Conservation (phyloP, 2,888 invertebrate genomes). For the Tipula unca region DNA sequence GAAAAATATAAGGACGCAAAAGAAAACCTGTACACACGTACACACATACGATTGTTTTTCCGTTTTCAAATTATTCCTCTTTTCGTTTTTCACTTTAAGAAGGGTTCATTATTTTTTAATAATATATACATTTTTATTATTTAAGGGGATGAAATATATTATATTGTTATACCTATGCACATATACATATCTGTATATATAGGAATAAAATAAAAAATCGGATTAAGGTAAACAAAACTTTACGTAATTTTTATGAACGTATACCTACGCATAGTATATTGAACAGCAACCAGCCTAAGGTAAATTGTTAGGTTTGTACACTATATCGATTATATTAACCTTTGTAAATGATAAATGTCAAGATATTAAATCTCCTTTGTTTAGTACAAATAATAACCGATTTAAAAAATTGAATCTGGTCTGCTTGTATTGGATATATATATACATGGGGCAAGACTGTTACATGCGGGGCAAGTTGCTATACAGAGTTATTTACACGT, state of each 20-base stretch:
- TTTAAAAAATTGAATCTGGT: background rate
- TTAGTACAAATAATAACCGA: background rate
- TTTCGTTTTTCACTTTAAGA: background rate
- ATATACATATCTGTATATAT: too few species aligned
- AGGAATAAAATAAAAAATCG: background rate
- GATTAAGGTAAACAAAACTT: background rate
- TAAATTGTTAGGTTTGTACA: background rate
- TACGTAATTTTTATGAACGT: background rate
- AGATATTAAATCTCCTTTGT: background rate
- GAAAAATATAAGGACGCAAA: background rate
- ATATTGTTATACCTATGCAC: background rate
- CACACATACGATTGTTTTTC: background rate
- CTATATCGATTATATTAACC: background rate
- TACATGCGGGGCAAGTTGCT: too few species aligned
- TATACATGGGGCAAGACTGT: too few species aligned
- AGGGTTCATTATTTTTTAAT: slow-evolving; percentile 14
- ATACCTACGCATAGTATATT: background rate
- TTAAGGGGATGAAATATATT: background rate
- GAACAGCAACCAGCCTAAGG: background rate
- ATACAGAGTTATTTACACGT: too few species aligned
- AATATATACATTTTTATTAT: background rate
- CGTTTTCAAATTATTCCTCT: background rate
- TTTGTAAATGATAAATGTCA: background rate
- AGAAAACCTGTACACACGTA: background rate
- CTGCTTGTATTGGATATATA: background rate